These are phyloP conservation scores for Lymantria dispar DNA, from an alignment of 2,888 invertebrate species.

Conservation along the genomic window DNA sequence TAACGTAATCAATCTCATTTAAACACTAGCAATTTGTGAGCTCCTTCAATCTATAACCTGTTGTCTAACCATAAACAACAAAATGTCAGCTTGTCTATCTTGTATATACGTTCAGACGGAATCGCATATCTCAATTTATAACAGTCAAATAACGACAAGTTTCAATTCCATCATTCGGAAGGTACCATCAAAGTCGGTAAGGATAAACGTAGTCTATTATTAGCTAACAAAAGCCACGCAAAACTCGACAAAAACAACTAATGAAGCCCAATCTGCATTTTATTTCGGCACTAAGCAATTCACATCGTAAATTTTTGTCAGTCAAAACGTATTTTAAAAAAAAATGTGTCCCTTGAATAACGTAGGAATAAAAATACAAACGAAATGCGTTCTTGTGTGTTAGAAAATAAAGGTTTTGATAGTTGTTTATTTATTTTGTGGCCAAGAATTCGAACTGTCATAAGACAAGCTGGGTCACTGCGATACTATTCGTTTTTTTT, in stretches of 20 bases:
- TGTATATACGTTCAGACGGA: background rate
- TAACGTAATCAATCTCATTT: no score
- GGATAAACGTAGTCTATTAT: slow-evolving; percentile 53
- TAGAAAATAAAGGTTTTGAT: slow-evolving; percentile 12
- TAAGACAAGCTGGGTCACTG: slow-evolving; percentile 68
- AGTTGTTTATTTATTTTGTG: slow-evolving; percentile 14
- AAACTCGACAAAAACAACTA: slow-evolving; percentile 65
- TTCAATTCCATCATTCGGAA: slow-evolving; percentile 53
- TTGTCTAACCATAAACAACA: background rate
- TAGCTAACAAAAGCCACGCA: slow-evolving; percentile 51
- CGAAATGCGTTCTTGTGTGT: slow-evolving; percentile 22
- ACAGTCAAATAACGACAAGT: slow-evolving; percentile 14
- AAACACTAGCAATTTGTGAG: no score
- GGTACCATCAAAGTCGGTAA: slow-evolving; percentile 55
- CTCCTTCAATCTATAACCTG: no score
- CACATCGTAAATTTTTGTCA: slow-evolving; percentile 79
- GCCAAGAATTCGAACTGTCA: slow-evolving; percentile 51
- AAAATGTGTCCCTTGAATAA: slow-evolving; percentile 57
- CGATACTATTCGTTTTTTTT: slow-evolving; percentile 58
- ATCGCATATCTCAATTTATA: slow-evolving; percentile 3
- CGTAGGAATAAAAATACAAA: slow-evolving; percentile 1
- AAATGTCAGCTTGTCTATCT: slow-evolving; percentile 1
- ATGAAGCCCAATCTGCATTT: slow-evolving; percentile 71
- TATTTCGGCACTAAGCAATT: slow-evolving; percentile 71
- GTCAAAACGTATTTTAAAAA: slow-evolving; percentile 72